Conservation (phyloP, 2,113 vertebrate genomes). For the Chionodraco myersi region DNA sequence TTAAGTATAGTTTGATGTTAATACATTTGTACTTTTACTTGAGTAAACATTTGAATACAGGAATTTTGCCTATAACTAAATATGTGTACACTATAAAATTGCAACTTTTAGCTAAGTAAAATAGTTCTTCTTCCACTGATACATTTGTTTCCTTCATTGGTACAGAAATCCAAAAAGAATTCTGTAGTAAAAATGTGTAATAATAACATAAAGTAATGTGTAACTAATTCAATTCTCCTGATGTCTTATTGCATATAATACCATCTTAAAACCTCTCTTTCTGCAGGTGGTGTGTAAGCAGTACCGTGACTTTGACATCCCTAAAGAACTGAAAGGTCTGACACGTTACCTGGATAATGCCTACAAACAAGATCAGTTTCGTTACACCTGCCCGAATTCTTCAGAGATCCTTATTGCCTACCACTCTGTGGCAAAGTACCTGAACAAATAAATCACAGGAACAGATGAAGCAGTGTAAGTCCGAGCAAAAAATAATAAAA, state of each 20-base stretch:
- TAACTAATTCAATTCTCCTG: neutral
- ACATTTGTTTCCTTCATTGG: too few relatives aligned
- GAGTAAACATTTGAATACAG: too few relatives aligned
- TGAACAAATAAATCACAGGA: conserved; percentile 64
- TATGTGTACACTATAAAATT: too few relatives aligned
- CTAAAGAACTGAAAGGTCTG: conserved; percentile 81
- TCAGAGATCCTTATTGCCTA: conserved; percentile 90
- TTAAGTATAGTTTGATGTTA: too few relatives aligned
- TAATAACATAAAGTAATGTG: neutral
- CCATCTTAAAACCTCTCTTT: neutral
- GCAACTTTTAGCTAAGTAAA: too few relatives aligned
- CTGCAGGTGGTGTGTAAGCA: conserved; percentile 89
- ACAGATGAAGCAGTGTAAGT: neutral
- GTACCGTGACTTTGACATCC: conserved; percentile 87
- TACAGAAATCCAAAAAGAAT: neutral
- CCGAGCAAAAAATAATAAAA: neutral
- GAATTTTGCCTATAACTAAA: too few relatives aligned
- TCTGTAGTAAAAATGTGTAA: neutral
- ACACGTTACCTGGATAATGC: conserved; percentile 86
- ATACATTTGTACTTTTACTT: too few relatives aligned
- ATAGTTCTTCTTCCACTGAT: too few relatives aligned
- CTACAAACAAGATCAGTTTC: conserved; percentile 86
- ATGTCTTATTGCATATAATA: neutral
- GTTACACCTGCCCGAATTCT: conserved; percentile 88
- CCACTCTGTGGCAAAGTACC: conserved; percentile 82